Percentiles rank a stretch among this genome's conserved stretches.
These are phyloP conservation scores for Plecturocebus donacophilus DNA, from an alignment of 2,113 vertebrate species.

Conservation along the genomic window DNA sequence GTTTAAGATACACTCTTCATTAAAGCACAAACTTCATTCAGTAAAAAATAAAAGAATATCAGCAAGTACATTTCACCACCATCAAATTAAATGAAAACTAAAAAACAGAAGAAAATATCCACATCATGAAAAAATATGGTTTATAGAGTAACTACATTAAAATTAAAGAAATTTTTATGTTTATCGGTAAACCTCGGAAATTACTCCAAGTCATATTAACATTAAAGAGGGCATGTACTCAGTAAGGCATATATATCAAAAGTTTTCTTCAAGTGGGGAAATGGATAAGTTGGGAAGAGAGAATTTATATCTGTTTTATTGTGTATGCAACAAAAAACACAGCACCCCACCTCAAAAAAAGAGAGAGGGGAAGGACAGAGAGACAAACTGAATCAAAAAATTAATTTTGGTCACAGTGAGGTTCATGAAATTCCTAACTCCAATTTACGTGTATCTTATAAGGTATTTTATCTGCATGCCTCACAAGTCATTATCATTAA, in stretches of 20 bases:
- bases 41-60: constrained; percentile 83
- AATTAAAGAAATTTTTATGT: constrained; percentile 62
- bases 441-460: not conserved
- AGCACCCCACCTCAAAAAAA: not conserved
- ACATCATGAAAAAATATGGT: not conserved
- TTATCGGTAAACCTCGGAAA: constrained; percentile 60
- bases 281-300: not conserved
- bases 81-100: constrained; percentile 73
- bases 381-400: constrained; percentile 10
- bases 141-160: constrained; percentile 39
- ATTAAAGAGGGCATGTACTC: not conserved
- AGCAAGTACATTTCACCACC: constrained; percentile 89
- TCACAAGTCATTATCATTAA: not conserved
- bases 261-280: constrained; percentile 19
- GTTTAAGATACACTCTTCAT: constrained; percentile 98
- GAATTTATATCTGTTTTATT: constrained; percentile 18
- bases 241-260: constrained; percentile 61
- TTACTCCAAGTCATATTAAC: constrained; percentile 39
- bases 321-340: constrained; percentile 24
- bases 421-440: constrained; percentile 43
- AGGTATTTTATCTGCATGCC: not conserved
- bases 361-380: not conserved
- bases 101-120: constrained; percentile 57
- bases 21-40: constrained; percentile 88
- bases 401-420: not conserved